These are phyloP conservation scores for Drosophila mimica DNA, from an alignment of 2,888 invertebrate species.

Conservation along the genomic window DNA sequence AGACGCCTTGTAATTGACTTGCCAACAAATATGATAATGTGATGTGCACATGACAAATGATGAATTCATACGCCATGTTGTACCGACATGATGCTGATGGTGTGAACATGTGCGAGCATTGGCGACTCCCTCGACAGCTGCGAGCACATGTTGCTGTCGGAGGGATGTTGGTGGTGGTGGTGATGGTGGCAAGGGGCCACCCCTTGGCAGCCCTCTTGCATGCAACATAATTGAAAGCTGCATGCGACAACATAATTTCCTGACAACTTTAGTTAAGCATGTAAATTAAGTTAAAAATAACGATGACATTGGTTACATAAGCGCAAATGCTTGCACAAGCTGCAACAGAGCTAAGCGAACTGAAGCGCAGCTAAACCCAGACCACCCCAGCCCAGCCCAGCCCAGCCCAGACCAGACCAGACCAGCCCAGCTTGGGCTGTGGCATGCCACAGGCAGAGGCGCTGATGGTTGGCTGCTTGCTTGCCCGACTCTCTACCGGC, in stretches of 20 bases:
- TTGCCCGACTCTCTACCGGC: slow-evolving; percentile 25
- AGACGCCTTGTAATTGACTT: slow-evolving; percentile 29
- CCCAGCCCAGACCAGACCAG: background rate
- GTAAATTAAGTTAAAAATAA: slow-evolving; percentile 80
- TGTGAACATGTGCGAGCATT: slow-evolving; percentile 10
- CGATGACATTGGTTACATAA: slow-evolving; percentile 81
- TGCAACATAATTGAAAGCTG: slow-evolving; percentile 76
- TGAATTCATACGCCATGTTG: slow-evolving; percentile 67
- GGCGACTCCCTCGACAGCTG: slow-evolving; percentile 31
- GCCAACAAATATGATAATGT: slow-evolving; percentile 69
- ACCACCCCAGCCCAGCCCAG: background rate
- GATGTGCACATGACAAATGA: slow-evolving; percentile 68
- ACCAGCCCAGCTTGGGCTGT: slow-evolving; percentile 8
- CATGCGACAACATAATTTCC: slow-evolving; percentile 80
- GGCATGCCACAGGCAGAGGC: slow-evolving; percentile 27
- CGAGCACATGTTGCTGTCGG: slow-evolving; percentile 33
- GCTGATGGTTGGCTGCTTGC: slow-evolving; percentile 21
- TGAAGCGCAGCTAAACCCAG: slow-evolving; percentile 31
- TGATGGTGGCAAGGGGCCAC: slow-evolving; percentile 8
- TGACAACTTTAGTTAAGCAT: slow-evolving; percentile 81
- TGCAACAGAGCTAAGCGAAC: slow-evolving; percentile 24
- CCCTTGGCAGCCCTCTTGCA: slow-evolving; percentile 41
- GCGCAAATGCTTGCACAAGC: slow-evolving; percentile 62
- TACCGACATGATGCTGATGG: slow-evolving; percentile 24
- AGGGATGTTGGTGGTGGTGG: background rate